Conservation (phyloP, 2,113 vertebrate genomes). For the Embiotoca jacksoni region DNA sequence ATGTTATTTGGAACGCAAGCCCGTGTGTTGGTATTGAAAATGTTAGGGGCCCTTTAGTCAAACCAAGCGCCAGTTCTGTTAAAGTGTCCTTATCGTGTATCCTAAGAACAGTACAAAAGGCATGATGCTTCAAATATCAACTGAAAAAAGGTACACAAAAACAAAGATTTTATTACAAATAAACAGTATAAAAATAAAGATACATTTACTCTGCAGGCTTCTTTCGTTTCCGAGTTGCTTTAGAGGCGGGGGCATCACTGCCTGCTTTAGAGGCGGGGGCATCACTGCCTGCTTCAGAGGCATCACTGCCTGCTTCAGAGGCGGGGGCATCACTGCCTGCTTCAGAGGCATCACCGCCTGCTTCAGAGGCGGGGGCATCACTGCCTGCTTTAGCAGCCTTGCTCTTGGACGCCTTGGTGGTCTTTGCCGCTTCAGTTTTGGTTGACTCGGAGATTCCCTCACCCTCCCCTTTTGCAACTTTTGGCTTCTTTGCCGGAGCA, state of each 20-base stretch:
- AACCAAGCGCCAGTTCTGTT: too few species aligned
- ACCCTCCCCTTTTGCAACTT: slow-evolving; percentile 7
- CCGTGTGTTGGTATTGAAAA: too few species aligned
- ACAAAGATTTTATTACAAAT: slow-evolving; percentile 57
- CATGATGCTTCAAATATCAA: too few species aligned
- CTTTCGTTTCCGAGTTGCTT: slow-evolving; percentile 61
- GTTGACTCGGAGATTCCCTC: neutral
- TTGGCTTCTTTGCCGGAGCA: slow-evolving; percentile 78
- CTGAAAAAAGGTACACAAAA: neutral
- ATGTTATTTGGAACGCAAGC: too few species aligned
- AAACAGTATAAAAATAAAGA: slow-evolving; percentile 23
- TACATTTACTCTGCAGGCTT: slow-evolving; percentile 46
- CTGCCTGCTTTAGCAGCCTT: slow-evolving; percentile 33
- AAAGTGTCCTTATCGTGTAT: too few species aligned
- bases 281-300: neutral
- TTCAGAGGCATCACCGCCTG: too few species aligned
- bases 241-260: slow-evolving; percentile 26
- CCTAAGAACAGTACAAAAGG: too few species aligned
- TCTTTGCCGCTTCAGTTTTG: slow-evolving; percentile 57
- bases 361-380: slow-evolving; percentile 18
- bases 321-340: neutral
- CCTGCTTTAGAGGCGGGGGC: neutral
- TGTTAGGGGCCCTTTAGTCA: too few species aligned
- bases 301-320: neutral
- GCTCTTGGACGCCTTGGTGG: neutral